Evolutionary conservation across 2,113 vertebrate species (phyloP).

Genomic region (Heterochromis multidens): DNA sequence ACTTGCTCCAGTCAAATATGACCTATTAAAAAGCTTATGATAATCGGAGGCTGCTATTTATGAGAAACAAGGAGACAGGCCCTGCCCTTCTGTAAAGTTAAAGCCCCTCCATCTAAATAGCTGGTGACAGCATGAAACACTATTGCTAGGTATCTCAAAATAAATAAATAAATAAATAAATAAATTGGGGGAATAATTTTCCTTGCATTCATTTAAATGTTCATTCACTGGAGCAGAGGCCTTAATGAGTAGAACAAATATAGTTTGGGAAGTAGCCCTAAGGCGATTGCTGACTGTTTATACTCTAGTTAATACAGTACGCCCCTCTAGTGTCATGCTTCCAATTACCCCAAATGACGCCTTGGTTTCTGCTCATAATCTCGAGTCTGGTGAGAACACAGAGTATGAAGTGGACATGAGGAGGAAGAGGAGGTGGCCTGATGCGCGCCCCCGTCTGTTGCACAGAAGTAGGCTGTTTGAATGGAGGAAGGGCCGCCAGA

Average conservation of each 20-base stretch:
- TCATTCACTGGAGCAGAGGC: slow-evolving; percentile 28
- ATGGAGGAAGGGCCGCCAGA: slow-evolving; percentile 53
- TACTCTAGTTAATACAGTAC: slow-evolving; percentile 40
- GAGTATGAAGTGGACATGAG: slow-evolving; percentile 7
- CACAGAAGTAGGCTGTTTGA: slow-evolving; percentile 64
- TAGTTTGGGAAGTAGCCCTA: slow-evolving; percentile 26
- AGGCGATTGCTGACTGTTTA: slow-evolving; percentile 47
- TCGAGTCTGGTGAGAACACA: slow-evolving; percentile 13
- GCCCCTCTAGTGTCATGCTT: slow-evolving; percentile 32
- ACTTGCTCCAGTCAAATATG: neutral
- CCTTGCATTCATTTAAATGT: slow-evolving; percentile 18
- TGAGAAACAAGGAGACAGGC: neutral
- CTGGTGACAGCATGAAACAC: neutral
- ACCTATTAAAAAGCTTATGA: slow-evolving; percentile 3
- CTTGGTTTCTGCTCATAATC: slow-evolving; percentile 13
- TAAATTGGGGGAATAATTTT: neutral
- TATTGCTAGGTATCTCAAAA: neutral
- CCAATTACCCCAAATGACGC: slow-evolving; percentile 52
- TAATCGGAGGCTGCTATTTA: slow-evolving; percentile 13
- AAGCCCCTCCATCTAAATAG: neutral
- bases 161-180: too few species aligned
- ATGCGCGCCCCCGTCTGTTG: slow-evolving; percentile 70
- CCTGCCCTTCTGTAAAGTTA: neutral
- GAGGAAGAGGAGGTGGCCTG: slow-evolving; percentile 58
- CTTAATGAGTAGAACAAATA: slow-evolving; percentile 42